These are phyloP conservation scores for Seira sanloemensis DNA, from an alignment of 2,888 invertebrate species.

Conservation along the genomic window DNA sequence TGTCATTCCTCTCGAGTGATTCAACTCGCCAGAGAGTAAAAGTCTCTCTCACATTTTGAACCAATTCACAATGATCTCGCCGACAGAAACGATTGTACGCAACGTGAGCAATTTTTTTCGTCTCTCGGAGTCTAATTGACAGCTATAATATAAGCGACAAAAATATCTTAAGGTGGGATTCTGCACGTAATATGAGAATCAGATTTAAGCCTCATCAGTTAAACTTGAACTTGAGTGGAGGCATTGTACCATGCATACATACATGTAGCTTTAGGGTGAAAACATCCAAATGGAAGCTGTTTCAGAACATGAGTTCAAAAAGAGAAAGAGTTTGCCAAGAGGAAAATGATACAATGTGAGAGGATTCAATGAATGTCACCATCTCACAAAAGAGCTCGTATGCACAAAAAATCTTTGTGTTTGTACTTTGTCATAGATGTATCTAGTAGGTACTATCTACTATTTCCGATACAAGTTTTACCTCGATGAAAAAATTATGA, in stretches of 20 bases:
- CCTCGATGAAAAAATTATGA: too few species aligned
- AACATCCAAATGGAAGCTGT: too few species aligned
- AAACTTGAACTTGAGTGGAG: slow-evolving; percentile 14
- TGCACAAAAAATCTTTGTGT: neutral
- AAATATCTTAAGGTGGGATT: neutral
- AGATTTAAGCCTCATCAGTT: slow-evolving; percentile 4
- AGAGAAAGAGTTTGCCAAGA: neutral
- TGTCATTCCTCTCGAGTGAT: neutral
- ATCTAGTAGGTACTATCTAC: too few species aligned
- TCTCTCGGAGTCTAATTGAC: neutral
- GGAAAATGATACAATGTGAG: neutral
- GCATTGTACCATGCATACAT: slow-evolving; percentile 1
- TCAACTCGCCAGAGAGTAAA: neutral
- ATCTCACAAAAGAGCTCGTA: neutral
- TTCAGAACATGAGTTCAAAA: too few species aligned
- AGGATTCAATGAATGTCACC: neutral
- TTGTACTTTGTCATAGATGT: neutral
- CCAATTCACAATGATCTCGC: neutral
- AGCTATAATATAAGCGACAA: neutral
- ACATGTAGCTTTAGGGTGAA: too few species aligned
- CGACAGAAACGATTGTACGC: neutral
- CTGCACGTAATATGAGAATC: neutral
- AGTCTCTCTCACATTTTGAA: neutral
- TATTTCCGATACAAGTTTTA: too few species aligned
- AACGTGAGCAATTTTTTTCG: neutral